These are phyloP conservation scores for Chlorodrepanis virens DNA, from an alignment of 2,113 vertebrate genomes.

Conservation along the genomic window DNA sequence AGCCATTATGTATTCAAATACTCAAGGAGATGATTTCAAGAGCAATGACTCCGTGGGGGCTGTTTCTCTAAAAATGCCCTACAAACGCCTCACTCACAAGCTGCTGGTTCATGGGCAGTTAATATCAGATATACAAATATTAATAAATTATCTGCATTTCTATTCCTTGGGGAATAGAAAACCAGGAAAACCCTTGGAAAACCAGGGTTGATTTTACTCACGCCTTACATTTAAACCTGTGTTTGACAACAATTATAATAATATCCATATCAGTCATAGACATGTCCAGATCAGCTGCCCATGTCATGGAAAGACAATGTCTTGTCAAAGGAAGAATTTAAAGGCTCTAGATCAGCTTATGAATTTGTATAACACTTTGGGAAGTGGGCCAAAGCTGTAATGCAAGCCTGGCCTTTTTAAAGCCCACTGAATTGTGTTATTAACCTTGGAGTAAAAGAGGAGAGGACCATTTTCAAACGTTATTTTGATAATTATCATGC, in stretches of 20 bases:
- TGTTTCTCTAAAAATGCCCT: neutral
- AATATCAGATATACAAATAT: neutral
- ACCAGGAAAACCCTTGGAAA: neutral
- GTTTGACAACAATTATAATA: neutral
- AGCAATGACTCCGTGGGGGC: neutral
- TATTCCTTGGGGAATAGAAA: neutral
- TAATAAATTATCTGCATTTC: neutral
- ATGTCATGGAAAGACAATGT: neutral
- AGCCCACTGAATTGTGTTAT: conserved; percentile 28
- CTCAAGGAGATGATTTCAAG: neutral
- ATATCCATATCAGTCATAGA: neutral
- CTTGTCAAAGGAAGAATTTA: neutral
- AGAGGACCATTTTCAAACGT: conserved; percentile 30
- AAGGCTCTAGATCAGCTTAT: neutral
- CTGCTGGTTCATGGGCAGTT: neutral
- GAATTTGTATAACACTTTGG: neutral
- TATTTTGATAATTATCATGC: conserved; percentile 57
- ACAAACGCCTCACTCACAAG: neutral
- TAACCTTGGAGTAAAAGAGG: conserved; percentile 49
- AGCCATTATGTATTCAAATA: neutral
- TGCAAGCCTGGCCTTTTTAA: conserved; percentile 28
- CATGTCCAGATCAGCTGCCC: neutral
- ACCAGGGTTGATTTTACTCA: neutral
- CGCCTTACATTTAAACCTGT: neutral
- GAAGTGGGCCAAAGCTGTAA: neutral